Percentiles rank a stretch among this genome's conserved stretches.
These are phyloP conservation scores for Leucozona laternaria DNA, from an alignment of 2,888 invertebrate genomes.

Conservation along the genomic window DNA sequence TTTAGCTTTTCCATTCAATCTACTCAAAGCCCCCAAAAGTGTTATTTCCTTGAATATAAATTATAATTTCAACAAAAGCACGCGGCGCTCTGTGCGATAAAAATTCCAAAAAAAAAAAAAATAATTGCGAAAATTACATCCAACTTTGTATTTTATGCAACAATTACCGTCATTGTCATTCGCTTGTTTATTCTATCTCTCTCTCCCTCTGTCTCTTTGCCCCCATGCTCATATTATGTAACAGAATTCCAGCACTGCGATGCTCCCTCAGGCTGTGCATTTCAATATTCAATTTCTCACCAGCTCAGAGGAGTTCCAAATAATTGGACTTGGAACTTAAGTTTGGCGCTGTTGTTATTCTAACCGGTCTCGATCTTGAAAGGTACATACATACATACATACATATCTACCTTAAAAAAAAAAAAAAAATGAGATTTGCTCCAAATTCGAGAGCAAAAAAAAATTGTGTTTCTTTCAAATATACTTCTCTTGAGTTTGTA, in stretches of 20 bases:
- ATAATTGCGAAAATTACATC: too few species aligned
- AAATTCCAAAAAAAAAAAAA: neutral
- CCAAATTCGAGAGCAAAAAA: slow-evolving; percentile 19
- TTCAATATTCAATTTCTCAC: slow-evolving; percentile 15
- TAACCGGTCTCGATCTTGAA: slow-evolving; percentile 35
- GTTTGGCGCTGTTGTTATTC: slow-evolving; percentile 1
- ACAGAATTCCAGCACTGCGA: neutral
- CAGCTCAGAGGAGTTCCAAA: slow-evolving; percentile 4
- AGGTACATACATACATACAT: neutral
- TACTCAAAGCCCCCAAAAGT: neutral
- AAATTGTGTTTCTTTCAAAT: slow-evolving; percentile 12
- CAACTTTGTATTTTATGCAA: slow-evolving; percentile 14
- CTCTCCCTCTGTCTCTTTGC: neutral
- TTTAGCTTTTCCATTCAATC: neutral
- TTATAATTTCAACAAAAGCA: slow-evolving; percentile 23
- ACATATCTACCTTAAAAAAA: neutral
- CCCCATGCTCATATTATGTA: slow-evolving; percentile 12
- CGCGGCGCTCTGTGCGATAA: neutral
- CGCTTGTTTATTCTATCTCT: neutral
- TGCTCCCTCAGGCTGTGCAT: slow-evolving; percentile 19
- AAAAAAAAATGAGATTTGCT: slow-evolving; percentile 15
- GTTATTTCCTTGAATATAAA: slow-evolving; percentile 8
- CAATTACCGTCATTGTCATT: slow-evolving; percentile 18
- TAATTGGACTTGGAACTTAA: slow-evolving; percentile 33
- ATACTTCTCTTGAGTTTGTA: neutral